Evolutionary conservation across 1,140 invertebrate species (phyloP).

Genomic region (Euura lappo): DNA sequence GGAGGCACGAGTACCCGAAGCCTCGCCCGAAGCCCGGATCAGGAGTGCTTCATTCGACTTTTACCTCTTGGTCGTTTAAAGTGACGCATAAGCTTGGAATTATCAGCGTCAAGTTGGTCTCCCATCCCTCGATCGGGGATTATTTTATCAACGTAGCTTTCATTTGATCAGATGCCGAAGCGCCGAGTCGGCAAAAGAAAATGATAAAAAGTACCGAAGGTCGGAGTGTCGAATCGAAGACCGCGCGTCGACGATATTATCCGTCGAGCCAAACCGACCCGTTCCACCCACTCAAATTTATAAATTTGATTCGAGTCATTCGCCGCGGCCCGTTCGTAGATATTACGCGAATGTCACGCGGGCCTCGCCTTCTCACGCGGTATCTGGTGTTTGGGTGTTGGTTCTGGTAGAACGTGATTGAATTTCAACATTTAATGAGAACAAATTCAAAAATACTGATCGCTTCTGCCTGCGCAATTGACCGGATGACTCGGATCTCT

Average conservation of each 20-base stretch:
- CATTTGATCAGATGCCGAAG: too few species aligned
- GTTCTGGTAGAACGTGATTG: not conserved
- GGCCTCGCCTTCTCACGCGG: not conserved
- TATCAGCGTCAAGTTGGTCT: too few species aligned
- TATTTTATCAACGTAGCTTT: too few species aligned
- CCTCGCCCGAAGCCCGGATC: too few species aligned
- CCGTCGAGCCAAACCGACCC: not conserved
- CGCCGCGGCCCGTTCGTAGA: not conserved
- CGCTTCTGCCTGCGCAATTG: not conserved
- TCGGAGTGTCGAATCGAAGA: not conserved
- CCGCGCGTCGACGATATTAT: not conserved
- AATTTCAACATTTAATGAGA: too few species aligned
- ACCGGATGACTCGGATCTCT: not conserved
- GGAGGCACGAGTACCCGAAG: not conserved
- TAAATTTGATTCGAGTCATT: not conserved
- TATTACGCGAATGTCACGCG: not conserved
- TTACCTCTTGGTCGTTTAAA: too few species aligned
- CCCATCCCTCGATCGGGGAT: too few species aligned
- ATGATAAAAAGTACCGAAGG: not conserved
- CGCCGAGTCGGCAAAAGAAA: not conserved
- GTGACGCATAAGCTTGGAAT: too few species aligned
- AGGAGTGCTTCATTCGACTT: too few species aligned
- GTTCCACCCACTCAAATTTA: not conserved
- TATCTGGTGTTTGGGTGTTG: not conserved
- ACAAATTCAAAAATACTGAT: not conserved